phyloP scores from a whole-genome alignment of 1,140 invertebrate species.

The Gerris buenoi region DNA sequence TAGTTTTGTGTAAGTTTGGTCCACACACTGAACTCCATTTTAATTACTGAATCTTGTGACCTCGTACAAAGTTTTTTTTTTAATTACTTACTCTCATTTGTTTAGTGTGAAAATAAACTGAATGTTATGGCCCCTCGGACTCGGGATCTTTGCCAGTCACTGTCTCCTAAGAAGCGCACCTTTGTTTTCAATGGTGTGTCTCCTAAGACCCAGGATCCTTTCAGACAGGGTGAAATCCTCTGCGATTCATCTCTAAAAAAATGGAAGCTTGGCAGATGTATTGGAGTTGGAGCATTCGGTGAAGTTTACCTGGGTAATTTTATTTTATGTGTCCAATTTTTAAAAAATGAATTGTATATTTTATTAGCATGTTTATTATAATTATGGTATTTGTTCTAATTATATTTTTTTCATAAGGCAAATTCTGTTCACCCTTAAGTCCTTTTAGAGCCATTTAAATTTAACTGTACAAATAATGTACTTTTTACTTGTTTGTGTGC shows the following conservation, averaged over 20 bases:
- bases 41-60: too few relatives aligned
- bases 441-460: too few relatives aligned
- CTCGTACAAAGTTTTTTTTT: too few relatives aligned
- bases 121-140: neutral
- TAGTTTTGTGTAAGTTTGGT: too few relatives aligned
- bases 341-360: slow-evolving; percentile 1
- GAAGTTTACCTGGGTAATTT: slow-evolving; percentile 64
- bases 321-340: neutral
- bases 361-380: neutral
- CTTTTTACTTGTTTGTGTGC: too few relatives aligned
- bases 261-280: slow-evolving; percentile 73
- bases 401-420: too few relatives aligned
- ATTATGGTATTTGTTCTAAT: too few relatives aligned
- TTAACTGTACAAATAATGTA: too few relatives aligned
- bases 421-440: too few relatives aligned
- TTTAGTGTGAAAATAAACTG: too few relatives aligned
- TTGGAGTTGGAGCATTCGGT: slow-evolving; percentile 86
- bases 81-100: too few relatives aligned
- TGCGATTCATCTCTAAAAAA: slow-evolving; percentile 62
- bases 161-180: neutral
- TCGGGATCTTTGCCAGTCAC: neutral
- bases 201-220: slow-evolving; percentile 8
- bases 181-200: neutral
- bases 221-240: slow-evolving; percentile 50
- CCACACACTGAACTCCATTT: too few relatives aligned